phyloP scores from a whole-genome alignment of 2,888 invertebrate species.

The Monochamus alternatus region DNA sequence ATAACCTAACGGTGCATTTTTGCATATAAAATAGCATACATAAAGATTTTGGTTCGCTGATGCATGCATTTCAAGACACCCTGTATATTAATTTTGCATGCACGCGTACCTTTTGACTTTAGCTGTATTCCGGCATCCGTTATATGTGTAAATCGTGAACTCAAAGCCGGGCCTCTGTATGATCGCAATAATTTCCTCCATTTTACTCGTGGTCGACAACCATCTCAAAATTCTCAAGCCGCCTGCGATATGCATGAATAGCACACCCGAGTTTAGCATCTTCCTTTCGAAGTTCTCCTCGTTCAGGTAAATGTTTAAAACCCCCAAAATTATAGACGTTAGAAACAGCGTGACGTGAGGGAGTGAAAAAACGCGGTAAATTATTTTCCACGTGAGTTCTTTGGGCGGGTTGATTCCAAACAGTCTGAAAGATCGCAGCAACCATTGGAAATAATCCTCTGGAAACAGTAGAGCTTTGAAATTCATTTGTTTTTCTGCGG shows the following conservation, averaged over 20 bases:
- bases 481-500: not conserved
- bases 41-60: too few species aligned
- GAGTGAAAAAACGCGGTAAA: not conserved
- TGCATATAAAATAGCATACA: too few species aligned
- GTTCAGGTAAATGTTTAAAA: not conserved
- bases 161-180: not conserved
- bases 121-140: not conserved
- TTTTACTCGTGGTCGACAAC: not conserved
- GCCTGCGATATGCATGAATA: not conserved
- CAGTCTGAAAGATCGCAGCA: slow-evolving; percentile 8
- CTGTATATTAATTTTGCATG: too few species aligned
- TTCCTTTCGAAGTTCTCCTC: not conserved
- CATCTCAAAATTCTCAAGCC: not conserved
- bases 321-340: not conserved
- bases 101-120: too few species aligned
- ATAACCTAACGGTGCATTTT: too few species aligned
- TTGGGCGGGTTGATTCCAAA: not conserved
- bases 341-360: not conserved
- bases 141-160: not conserved
- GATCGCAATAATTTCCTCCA: not conserved
- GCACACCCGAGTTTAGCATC: not conserved
- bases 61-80: too few species aligned
- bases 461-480: not conserved
- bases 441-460: slow-evolving; percentile 1
- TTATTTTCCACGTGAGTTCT: not conserved